Conservation (phyloP, 1,140 invertebrate genomes). For the Pantala flavescens region DNA sequence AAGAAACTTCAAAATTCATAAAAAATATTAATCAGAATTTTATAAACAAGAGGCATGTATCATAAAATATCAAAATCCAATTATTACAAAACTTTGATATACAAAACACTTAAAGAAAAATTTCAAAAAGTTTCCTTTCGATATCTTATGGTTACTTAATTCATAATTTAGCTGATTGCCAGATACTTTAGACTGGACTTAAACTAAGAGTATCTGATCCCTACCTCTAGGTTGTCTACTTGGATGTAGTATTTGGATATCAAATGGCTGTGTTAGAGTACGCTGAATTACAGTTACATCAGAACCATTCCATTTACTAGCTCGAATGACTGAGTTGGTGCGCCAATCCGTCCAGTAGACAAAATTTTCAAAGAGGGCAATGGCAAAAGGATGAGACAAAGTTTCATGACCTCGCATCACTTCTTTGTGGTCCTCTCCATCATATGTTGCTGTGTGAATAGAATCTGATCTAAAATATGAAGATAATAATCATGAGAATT, state of each 20-base stretch:
- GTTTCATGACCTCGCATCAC: conserved; percentile 43
- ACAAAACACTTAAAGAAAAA: too few relatives aligned
- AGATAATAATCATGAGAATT: conserved; percentile 15
- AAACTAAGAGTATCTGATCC: too few relatives aligned
- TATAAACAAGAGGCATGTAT: too few relatives aligned
- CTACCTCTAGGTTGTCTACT: conserved; percentile 45
- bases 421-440: conserved; percentile 40
- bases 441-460: conserved; percentile 63
- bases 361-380: conserved; percentile 49
- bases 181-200: too few relatives aligned
- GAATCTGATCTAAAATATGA: conserved; percentile 57
- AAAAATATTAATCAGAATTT: too few relatives aligned
- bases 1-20: too few relatives aligned
- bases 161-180: too few relatives aligned
- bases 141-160: too few relatives aligned
- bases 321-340: conserved; percentile 49
- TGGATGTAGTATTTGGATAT: conserved; percentile 53
- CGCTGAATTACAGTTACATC: conserved; percentile 45
- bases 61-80: too few relatives aligned
- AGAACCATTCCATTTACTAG: conserved; percentile 55
- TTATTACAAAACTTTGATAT: too few relatives aligned
- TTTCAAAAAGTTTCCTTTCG: too few relatives aligned
- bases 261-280: conserved; percentile 54
- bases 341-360: conserved; percentile 62
- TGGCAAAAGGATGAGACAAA: conserved; percentile 53